Evolutionary conservation across 1,140 invertebrate species (phyloP).

Genomic region (Tribolium madens): DNA sequence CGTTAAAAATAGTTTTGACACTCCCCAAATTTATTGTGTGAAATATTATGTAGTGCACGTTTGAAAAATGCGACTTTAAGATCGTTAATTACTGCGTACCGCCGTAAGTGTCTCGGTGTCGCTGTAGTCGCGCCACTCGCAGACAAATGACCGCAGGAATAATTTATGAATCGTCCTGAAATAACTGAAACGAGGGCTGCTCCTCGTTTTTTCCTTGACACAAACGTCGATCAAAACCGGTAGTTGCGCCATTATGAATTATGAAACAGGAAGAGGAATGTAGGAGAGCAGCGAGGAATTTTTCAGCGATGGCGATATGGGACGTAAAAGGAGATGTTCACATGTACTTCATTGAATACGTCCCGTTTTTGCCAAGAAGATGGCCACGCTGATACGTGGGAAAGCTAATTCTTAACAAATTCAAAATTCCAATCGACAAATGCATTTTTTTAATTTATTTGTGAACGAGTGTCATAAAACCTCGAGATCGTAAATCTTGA

Average conservation of each 20-base stretch:
- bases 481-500: background rate
- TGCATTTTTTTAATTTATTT: background rate
- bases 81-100: conserved; percentile 65
- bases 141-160: conserved; percentile 64
- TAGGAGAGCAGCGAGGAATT: background rate
- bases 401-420: background rate
- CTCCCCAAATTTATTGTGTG: conserved; percentile 64
- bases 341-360: conserved; percentile 1
- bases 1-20: conserved; percentile 58
- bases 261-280: conserved; percentile 31
- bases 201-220: background rate
- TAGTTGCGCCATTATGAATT: conserved; percentile 29
- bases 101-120: conserved; percentile 63
- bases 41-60: conserved; percentile 64
- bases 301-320: conserved; percentile 8
- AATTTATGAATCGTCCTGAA: conserved; percentile 59
- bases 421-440: background rate
- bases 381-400: conserved; percentile 23
- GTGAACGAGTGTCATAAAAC: background rate
- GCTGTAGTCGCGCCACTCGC: conserved; percentile 61
- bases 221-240: conserved; percentile 4
- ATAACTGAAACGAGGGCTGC: conserved; percentile 6
- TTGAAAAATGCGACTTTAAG: conserved; percentile 66
- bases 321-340: conserved; percentile 9
- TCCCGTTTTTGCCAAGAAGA: conserved; percentile 20